A percentile compares a stretch with the other conserved stretches of the same genome.
phyloP scores from a whole-genome alignment of 2,888 invertebrate genomes.

The Corbicula japonica region DNA sequence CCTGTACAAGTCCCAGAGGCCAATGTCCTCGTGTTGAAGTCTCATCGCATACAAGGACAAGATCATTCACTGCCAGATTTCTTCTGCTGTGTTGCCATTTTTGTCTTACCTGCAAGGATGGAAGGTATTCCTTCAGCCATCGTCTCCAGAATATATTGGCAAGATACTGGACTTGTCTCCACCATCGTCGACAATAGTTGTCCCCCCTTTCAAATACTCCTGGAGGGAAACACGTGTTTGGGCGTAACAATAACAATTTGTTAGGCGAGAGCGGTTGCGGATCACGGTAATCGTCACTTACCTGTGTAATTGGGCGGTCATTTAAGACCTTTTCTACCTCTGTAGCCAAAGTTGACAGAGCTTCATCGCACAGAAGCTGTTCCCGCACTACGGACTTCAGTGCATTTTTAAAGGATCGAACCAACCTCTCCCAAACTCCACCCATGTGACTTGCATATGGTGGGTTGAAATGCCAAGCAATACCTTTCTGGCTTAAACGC shows the following conservation, averaged over 20 bases:
- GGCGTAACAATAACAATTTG: no score
- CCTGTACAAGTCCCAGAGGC: constrained; percentile 9
- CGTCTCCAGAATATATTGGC: no score
- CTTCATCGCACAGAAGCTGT: constrained; percentile 18
- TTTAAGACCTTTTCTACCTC: constrained; percentile 17
- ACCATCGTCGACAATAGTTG: neutral
- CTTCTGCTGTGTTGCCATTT: constrained; percentile 4
- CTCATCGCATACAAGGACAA: constrained; percentile 16
- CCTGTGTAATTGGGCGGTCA: constrained; percentile 12
- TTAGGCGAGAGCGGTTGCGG: neutral
- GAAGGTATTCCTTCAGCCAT: neutral
- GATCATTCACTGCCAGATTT: constrained; percentile 2
- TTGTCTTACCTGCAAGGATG: neutral
- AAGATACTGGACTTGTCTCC: no score
- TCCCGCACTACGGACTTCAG: constrained; percentile 17
- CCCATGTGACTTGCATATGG: constrained; percentile 40
- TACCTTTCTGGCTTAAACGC: constrained; percentile 23
- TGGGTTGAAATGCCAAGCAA: constrained; percentile 50
- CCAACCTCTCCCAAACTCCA: constrained; percentile 33
- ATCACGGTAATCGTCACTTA: constrained; percentile 13
- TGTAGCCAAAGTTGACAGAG: constrained; percentile 1
- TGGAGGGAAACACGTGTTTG: no score
- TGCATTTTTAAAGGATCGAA: constrained; percentile 20
- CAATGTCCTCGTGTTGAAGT: constrained; percentile 4
- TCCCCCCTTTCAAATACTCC: neutral